Evolutionary conservation across 2,797 vertebrate genomes (phyloP), one percentile per base, ranked within the genome.

Genomic region (Caiman crocodilus): DNA sequence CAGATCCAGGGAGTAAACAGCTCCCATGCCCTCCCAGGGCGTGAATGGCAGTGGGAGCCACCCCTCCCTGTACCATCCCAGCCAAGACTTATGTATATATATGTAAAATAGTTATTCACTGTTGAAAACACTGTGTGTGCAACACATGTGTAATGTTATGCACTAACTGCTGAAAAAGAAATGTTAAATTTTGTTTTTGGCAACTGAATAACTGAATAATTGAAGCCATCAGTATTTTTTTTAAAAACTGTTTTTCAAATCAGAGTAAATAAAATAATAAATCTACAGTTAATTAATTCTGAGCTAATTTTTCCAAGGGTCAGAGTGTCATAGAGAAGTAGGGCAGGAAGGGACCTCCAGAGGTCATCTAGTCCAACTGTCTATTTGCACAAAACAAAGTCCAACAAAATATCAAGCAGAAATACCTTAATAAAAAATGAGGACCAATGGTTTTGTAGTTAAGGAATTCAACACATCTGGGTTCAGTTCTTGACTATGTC

Each of bases 401-500:
- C 79, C 30, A 88, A 28, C 7, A 35, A 64, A 5, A 0, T 20
- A 87, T 23, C 3, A 16, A 10, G 16, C 88, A 23, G 5, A 14
- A 86, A 64, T 7, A 79, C 17, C 16, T 35, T 86, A 28, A 79
- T 7, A 90, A 65, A 26, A 63, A 89, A 83, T 35, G 3, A 59
- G 17, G 81, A 75, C 78, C 50, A 65, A 88, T 42, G 20, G 17
- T 15, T 85, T 76, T 92, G 35, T 20, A 83, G 14, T 71, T 85
- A 57, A 85, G 83, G 56, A 16, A 85, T n/a, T 84, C 93, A 59
- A 90, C 79, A 69, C 3, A 79, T 0, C 18, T 3, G 7, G 78
- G 8, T 76, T 91, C 57, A 25, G 76, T 55, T 89, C 80, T 55
- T 32, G 84, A 17, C 25, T 79, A 25, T 88, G 93, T 35, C 78